Base-by-base conservation (phyloP, 2,797 vertebrate species). In the Poeciliopsis presidionis region DNA sequence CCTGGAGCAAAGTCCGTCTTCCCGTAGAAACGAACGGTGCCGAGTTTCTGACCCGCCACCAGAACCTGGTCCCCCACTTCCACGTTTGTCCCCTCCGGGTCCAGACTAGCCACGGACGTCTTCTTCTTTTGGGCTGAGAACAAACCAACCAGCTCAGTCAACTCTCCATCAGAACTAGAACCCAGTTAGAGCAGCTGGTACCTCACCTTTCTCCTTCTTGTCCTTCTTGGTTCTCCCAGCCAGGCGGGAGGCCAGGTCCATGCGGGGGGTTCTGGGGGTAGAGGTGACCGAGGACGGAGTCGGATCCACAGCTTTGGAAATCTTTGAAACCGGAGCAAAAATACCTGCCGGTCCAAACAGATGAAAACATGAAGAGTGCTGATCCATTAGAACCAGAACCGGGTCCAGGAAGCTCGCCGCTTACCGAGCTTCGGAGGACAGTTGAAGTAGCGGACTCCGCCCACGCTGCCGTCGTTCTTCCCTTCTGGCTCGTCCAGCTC, bases 1-100 rank as follows among this genome's bases (percentile, higher is more conserved):
- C 97, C 97, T 86, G 97, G 97, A 78, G 97, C 97, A 75, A 98
- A 98, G 92, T 98, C 97, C 0, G 97, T 98, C 82, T 98, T 98
- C 1, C 97, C 97, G 0, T 97, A 98, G 92, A 96, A 99, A 9
- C 97, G 96, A 5, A 98, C 95, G 0, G 94, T 87, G 33, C 97
- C 97, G 30, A 96, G 94, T 82, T 98, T 97, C 95, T 98, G 97
- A 61, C 97, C 97, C 0, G 97, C 97, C 2, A 99, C 97, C 11
- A 99, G 92, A 69, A 98, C 97, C 57, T 97, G 96, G 83, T 98
- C 97, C 39, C 97, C 97, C 0, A 98, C 94, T 7, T 97, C 97
- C 22, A 97, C 96, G 6, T 97, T 97, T 43, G 96, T 77, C 0
- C 96, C 97, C 18, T 98, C 97, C 0, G 96, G 96, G 79, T 97